Evolutionary conservation across 1,140 invertebrate species (phyloP), one percentile per base, ranked within the genome.

Genomic region (Teleopsis dalmanni): DNA sequence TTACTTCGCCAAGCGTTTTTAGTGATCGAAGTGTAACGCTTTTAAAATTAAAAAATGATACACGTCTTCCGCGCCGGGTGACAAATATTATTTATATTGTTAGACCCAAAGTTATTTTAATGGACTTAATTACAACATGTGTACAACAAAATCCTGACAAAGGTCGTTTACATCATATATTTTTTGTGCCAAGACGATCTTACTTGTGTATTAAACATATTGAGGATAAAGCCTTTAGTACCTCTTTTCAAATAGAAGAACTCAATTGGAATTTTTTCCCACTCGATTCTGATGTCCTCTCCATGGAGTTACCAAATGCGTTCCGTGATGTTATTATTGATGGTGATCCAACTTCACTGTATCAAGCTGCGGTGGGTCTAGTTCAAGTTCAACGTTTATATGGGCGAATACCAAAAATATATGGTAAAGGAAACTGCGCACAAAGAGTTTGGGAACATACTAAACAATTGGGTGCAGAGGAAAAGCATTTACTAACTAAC

Each of bases 11-110:
- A 62, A 79, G 80, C 36, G 71, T 91, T 10, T 72, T 97, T 1
- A 79, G 83, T 59, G 85, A 91, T 52, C 81, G 90, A 62, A 86
- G 88, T 11, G 79, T 76, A 8, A 84, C 86, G 62, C 85, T 91
- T 82, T 84, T 87, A 63, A 83, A 83, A 3, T 70, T 96, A 2
- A 75, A 78, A 29, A 70, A 78, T 1, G 84, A 84, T 3, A 77
- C 77, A 16, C 70, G 89, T 8, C 82, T 84, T 4, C 72, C 77
- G 22, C 77, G 79, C 26, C 81, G 83, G 56, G 83, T 86, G 14
- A 78, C 83, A 54, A 91, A 94, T 70, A 80, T 96, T 11, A 85
- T 97, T 54, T 98, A 95, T 64, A 87, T 98, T 51, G 81, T 87
- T 6, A 75, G 91, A 55, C 88, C 92, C 6, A 81, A 85, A 57